Evolutionary conservation across 2,797 vertebrate genomes (phyloP), one percentile per base, ranked within the genome.

Genomic region (Sebastolobus altivelis): DNA sequence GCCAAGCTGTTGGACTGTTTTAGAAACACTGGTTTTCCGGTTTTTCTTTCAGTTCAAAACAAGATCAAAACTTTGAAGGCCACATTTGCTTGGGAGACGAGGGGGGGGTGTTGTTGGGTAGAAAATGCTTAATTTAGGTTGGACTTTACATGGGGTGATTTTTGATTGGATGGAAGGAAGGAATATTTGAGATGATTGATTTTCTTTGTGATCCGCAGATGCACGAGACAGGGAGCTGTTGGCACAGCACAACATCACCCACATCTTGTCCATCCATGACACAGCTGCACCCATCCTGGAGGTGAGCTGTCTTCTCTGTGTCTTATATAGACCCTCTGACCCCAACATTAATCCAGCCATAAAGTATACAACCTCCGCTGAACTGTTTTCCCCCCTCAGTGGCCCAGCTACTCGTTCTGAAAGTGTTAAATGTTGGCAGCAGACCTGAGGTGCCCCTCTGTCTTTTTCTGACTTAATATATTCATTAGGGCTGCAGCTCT

Each of bases 251-350:
- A 98, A 97, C 89, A 97, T 98, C 92, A 99, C 96, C 3, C 97
- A 98, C 88, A 96, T 99, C 90, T 95, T 99, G 77, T 95, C 95
- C 54, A 94, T 96, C 88, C 97, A 98, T 4, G 97, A 99, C 86
- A 97, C 96, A 67, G 97, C 98, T 71, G 94, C 96, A n/a, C 97
- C 97, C 5, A 88, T 97, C 91, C 87, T 98, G 14, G 97, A 98
- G 97, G 97, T 99, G 96, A 97, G 95, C 77, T 3, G 13, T 9
- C 55, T 9, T 49, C 60, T 72, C 22, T 59, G 40, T 4, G 22
- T 65, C 70, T 31, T 9, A 35, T 4, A 7, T 54, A 4, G 60
- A 80, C 77, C 66, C 52, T 59, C 25, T 58, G n/a, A 72, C 73
- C 73, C 56, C n/a, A 4, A 54, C 61, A 49, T 6, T 11, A 14